These are phyloP conservation scores for Mugil cephalus DNA, from an alignment of 2,113 vertebrate species.

Conservation along the genomic window DNA sequence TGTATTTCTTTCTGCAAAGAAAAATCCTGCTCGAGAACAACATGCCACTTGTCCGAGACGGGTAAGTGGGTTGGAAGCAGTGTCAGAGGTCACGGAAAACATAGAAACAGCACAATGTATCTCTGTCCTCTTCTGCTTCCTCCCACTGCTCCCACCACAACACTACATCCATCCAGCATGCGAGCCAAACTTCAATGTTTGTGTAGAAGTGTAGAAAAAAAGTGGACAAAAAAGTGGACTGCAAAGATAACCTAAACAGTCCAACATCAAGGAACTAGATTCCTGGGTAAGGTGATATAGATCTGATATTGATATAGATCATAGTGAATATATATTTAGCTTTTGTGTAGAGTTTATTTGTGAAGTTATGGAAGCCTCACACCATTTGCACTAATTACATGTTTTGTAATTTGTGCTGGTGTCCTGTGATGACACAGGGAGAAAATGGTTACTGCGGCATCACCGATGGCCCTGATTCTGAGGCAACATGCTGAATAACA, in stretches of 20 bases:
- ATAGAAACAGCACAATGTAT: slow-evolving; percentile 48
- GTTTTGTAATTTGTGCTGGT: too few species aligned
- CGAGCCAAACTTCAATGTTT: slow-evolving; percentile 25
- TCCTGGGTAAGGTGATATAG: too few species aligned
- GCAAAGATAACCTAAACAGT: not conserved
- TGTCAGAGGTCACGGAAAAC: slow-evolving; percentile 55
- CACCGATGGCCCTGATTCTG: too few species aligned
- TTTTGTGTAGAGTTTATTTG: too few species aligned
- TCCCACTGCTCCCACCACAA: slow-evolving; percentile 24
- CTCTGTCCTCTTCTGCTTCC: slow-evolving; percentile 28
- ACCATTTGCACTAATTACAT: too few species aligned
- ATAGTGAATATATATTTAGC: too few species aligned
- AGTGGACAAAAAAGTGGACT: not conserved
- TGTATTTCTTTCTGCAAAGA: slow-evolving; percentile 36
- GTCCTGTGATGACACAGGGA: too few species aligned
- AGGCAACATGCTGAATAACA: too few species aligned
- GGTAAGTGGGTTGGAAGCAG: slow-evolving; percentile 46
- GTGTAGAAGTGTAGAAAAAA: slow-evolving; percentile 22
- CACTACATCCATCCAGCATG: slow-evolving; percentile 6
- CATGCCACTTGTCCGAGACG: slow-evolving; percentile 32
- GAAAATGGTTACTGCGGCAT: too few species aligned
- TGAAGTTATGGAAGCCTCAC: too few species aligned
- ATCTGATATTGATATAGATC: too few species aligned
- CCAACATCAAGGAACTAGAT: too few species aligned
- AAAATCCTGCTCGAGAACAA: slow-evolving; percentile 54